Base-by-base conservation (phyloP, 1,140 invertebrate species). In the Forficula auricularia region DNA sequence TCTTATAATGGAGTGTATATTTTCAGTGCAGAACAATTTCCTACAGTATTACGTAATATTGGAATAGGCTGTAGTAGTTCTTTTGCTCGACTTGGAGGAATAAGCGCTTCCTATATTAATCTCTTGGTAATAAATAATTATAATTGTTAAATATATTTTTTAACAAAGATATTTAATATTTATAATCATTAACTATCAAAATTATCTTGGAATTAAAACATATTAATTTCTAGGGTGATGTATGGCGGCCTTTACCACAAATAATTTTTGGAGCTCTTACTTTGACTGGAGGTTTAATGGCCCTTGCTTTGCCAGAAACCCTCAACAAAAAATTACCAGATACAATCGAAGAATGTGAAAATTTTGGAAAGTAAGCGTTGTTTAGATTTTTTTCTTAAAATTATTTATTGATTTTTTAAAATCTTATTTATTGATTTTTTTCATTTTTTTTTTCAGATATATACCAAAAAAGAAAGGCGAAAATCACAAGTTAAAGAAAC, bases 11-110 rank as follows among this genome's bases (percentile, higher is more conserved):
- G 81, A 1, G 72, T 86, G 19, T 87, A 85, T 52, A 68, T 87
- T 34, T 83, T 79, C 54, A 78, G 82, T 9, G 74, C 77, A 3
- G 84, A 89, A 63, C 76, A 85, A 53, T 86, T 83, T 52, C 84
- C 85, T 1, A 88, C 85, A 1, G 73, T 81, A 4, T 73, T 89
- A 27, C 64, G 85, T 42, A 86, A 82, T 53, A 75, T 79, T 34
- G 82, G 73, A 9, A 57, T 88, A 45, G 84, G 83, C 2, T 73
- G 77, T 3, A 70, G 78, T 34, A 85, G 82, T 0, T 81, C 77
- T 47, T 75, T 72, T 47, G 83, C 82, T 6, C 62, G 83, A 42
- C 59, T 86, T 43, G 82, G 82, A 10, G 79, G 79, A 22, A 78
- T 85, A 48, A 56, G 81, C 34, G 77, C 82, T 1, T 80, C 83